A percentile compares a stretch with the other conserved stretches of the same genome.
Evolutionary conservation across 2,797 vertebrate species (phyloP).

Genomic region (Acomys russatus): DNA sequence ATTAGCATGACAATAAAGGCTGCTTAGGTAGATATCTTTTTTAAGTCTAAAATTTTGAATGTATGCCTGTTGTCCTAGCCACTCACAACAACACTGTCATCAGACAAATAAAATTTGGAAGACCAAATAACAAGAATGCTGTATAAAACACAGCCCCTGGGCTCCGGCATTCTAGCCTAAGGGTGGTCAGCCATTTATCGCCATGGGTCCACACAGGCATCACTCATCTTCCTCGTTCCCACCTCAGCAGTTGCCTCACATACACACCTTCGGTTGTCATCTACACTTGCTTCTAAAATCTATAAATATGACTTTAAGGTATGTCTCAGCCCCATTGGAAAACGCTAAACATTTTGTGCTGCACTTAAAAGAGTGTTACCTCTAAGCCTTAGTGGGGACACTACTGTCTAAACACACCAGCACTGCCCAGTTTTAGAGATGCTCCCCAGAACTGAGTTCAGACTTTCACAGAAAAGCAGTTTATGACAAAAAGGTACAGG

Average conservation of each 20-base stretch:
- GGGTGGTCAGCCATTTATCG: background rate
- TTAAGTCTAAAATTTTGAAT: background rate
- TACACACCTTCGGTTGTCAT: background rate
- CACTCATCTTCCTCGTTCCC: rapidly evolving
- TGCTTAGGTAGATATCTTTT: background rate
- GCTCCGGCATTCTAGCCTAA: background rate
- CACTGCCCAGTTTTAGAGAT: background rate
- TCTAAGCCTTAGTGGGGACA: background rate
- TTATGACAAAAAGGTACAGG: background rate
- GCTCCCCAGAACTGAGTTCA: background rate
- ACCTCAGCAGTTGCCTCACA: background rate
- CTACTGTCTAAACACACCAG: background rate
- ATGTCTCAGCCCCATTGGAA: constrained; percentile 28
- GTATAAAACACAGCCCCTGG: constrained; percentile 18
- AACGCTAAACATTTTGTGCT: constrained; percentile 23
- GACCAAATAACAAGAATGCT: constrained; percentile 1
- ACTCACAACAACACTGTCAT: background rate
- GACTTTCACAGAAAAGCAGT: background rate
- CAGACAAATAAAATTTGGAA: background rate
- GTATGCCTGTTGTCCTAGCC: background rate
- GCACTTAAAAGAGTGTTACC: background rate
- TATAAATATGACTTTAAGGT: constrained; percentile 19
- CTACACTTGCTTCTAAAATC: constrained; percentile 39
- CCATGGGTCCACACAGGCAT: background rate
- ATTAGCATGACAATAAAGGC: constrained; percentile 26